Evolutionary conservation across 2,888 invertebrate species (phyloP), one percentile per base, ranked within the genome.

Genomic region (Lysandra bellargus): DNA sequence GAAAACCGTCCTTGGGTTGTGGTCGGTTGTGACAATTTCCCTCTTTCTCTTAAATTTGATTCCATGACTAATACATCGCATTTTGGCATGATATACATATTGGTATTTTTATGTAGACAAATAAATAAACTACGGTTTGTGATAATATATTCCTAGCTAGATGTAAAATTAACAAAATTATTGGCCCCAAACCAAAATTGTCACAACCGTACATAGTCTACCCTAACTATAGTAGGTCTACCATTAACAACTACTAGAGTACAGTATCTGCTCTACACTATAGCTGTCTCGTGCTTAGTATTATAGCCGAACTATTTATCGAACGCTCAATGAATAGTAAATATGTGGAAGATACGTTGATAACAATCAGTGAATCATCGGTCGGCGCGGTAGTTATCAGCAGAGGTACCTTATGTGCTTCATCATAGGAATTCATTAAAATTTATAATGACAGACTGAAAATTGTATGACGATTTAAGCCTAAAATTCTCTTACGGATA

Each of bases 261-360:
- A 3, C 64, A 30, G 64, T 30, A 9, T 23, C 23, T 23, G 23
- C 23, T 23, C 23, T 7, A 23, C 3, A 2, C 1, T 3, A 23
- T 23, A 23, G 7, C 17, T 23, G 64, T 30, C 7, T 61, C 23
- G 23, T 9, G 30, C 61, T 61, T 23, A 61, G 61, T 61, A 61
- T 61, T 30, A 23, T 64, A 9, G 23, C 3, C 64, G 23, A 64
- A 64, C 64, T 64, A 64, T 64, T 64, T 9, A 30, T 64, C 64
- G 9, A 23, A 64, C 64, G 64, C 30, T 64, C 6, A 30, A 64
- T 64, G 64, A 64, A 64, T 64, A 64, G 30, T 64, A 64, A 61
- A 64, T 64, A 64, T 12, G 64, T 30, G 64, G 64, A 64, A 64
- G 64, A 64, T 64, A 64, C 64, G 64, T 30, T 64, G 64, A 64